Base-by-base conservation (phyloP, 2,888 invertebrate genomes). In the Elgonia sp. region DNA sequence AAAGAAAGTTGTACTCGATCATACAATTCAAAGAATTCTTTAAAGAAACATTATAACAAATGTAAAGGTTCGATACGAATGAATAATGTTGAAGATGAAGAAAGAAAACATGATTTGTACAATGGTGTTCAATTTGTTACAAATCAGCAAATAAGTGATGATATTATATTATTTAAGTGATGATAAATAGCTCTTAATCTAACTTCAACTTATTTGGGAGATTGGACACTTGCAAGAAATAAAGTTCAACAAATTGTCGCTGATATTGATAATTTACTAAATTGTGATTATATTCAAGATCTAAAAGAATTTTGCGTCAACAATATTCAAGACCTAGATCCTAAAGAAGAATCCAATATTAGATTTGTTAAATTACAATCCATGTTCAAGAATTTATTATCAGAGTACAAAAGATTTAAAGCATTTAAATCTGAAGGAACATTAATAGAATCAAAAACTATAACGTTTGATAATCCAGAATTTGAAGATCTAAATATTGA, bases 161-260 rank as follows among this genome's bases (percentile, higher is more conserved):
- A 42, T 42, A 42, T 9, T 42, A 42, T 42, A n/a, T n/a, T n/a
- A n/a, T n/a, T n/a, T n/a, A n/a, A n/a, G n/a, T n/a, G 42, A 42
- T 42, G 42, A 42, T 42, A 10, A 42, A 10, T 60, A 60, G 73
- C 73, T 37, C 39, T 73, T 5, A 55, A 60, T 16, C 20, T 73
- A 1, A 37, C 55, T 37, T 57, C 73, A 21, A 60, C 40, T 16
- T 73, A 60, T 73, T 29, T 20, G 14, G 73, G 73, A 73, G 73
- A 73, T 60, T 73, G 73, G 73, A 16, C 73, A 73, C 73, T 73
- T 42, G 18, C 14, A 39, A 57, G 73, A 9, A 73, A 73, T 21
- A 37, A 73, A 60, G 73, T 73, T n/a, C 73, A 57, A 39, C n/a
- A 46, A 3, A 75, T 75, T 62, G 73, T 75, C 9, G 12, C 5